Percentiles rank a stretch among this genome's conserved stretches.
phyloP scores from a whole-genome alignment of 2,888 invertebrate genomes.

The Bedellia somnulentella region DNA sequence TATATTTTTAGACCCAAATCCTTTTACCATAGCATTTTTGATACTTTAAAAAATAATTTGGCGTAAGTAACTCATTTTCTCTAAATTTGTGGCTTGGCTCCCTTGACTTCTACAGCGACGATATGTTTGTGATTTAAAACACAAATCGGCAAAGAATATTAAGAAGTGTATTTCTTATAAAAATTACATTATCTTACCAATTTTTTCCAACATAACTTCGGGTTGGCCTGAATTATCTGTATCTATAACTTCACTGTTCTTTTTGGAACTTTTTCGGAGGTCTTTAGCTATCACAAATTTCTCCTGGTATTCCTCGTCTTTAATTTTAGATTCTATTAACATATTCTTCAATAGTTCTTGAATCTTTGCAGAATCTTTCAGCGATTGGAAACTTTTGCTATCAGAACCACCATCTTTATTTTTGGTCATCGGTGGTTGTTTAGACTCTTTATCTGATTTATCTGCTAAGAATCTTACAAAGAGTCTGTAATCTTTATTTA shows the following conservation, averaged over 20 bases:
- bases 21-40: too few relatives aligned
- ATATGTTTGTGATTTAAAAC: too few relatives aligned
- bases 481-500: conserved; percentile 19
- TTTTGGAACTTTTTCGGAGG: conserved; percentile 19
- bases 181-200: conserved; percentile 20
- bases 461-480: conserved; percentile 25
- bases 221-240: too few relatives aligned
- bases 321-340: conserved; percentile 37
- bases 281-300: conserved; percentile 36
- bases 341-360: conserved; percentile 41
- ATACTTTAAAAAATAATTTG: too few relatives aligned
- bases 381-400: conserved; percentile 13
- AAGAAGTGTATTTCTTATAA: not conserved
- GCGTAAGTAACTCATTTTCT: too few relatives aligned
- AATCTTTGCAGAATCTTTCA: conserved; percentile 35
- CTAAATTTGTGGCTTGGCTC: too few relatives aligned
- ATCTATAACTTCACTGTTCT: conserved; percentile 21
- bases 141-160: not conserved
- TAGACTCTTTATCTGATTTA: too few relatives aligned
- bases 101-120: too few relatives aligned
- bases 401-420: too few relatives aligned
- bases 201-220: conserved; percentile 35
- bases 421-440: too few relatives aligned
- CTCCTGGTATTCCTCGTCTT: conserved; percentile 32
- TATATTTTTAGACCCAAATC: too few relatives aligned